Base-by-base conservation (phyloP, 2,888 invertebrate species). In the Hypomecis punctinalis region DNA sequence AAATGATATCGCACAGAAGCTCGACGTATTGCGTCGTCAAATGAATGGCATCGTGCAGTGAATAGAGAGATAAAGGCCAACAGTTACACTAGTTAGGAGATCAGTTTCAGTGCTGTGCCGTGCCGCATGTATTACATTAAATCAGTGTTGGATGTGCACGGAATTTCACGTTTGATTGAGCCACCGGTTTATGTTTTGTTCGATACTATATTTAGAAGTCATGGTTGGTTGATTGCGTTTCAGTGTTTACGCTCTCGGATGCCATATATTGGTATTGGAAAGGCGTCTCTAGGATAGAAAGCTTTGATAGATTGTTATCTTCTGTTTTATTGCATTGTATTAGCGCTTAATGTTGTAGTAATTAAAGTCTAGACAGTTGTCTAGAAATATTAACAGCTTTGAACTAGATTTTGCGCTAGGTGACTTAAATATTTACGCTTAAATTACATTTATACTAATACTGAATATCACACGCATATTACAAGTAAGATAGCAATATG, bases 91-190 rank as follows among this genome's bases (percentile, higher is more conserved):
- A 78, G 79, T 79, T 77, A 76, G 71, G 72, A 74, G 75, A 82
- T 83, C 79, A 77, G 76, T 78, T 76, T 74, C 73, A 70, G 53
- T 76, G 75, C 73, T 71, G 62, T 72, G 72, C 63, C 66, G 61
- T 72, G 73, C 64, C 67, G 37, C 40, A 55, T 53, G 54, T 64
- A 59, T 78, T 80, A 79, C 76, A 79, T 80, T 76, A 75, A 83
- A 81, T 81, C 79, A 71, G 76, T 78, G 69, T 65, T 68, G 58
- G 71, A 73, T 74, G 68, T 71, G 70, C 69, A 65, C 46, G 55
- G 68, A 68, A 72, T 77, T 72, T 73, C 68, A 67, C 63, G 63
- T 67, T 60, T 72, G 69, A 63, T 71, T 71, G 67, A 60, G 68
- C 63, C 66, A 63, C 68, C 60, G 68, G 62, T 69, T 69, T 67